Base-by-base conservation (phyloP, 2,888 invertebrate species). In the Himalopsyche kuldschensis region DNA sequence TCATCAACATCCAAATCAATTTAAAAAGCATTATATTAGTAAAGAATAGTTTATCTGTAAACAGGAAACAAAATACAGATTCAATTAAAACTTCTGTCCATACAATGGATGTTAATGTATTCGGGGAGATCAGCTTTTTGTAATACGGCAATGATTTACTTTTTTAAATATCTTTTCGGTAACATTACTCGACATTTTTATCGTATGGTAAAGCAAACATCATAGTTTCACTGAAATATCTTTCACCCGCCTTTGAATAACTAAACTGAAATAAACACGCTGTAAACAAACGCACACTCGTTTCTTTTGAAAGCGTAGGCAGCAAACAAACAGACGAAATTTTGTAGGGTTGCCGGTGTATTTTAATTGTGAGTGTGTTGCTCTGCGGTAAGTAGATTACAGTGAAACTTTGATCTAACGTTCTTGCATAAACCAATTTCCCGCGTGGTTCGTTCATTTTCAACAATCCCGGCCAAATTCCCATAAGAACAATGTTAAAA, bases 291-390 rank as follows among this genome's bases (percentile, higher is more conserved):
- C 79, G 82, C 78, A 79, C 78, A 75, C 79, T 63, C 78, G 82
- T 82, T 82, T 82, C 82, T 79, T 17, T 46, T 82, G 79, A 82
- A 82, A 55, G 82, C 82, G 82, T 82, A 75, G 79, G 79, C 55
- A 55, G 20, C 20, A 55, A 55, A 55, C 55, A 55, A 55, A 55
- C 55, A 55, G 20, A 20, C 55, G 55, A 55, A 24, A 4, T 20
- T 2, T 20, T 20, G 1, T 24, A 55, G 55, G 55, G 55, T 24
- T 55, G 55, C 24, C 55, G 55, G 20, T 20, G 55, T 8, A 55
- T 55, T 55, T 24, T 55, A 20, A 55, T 55, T 55, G 55, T 15
- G 24, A n/a, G 3, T 41, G 2, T 41, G 15, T 11, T 3, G 10
- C 35, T 5, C 2, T 41, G 41, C 2, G 3, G 15, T 41, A 4